Base-by-base conservation (phyloP, 2,797 vertebrate species). In the Bucorvus abyssinicus region DNA sequence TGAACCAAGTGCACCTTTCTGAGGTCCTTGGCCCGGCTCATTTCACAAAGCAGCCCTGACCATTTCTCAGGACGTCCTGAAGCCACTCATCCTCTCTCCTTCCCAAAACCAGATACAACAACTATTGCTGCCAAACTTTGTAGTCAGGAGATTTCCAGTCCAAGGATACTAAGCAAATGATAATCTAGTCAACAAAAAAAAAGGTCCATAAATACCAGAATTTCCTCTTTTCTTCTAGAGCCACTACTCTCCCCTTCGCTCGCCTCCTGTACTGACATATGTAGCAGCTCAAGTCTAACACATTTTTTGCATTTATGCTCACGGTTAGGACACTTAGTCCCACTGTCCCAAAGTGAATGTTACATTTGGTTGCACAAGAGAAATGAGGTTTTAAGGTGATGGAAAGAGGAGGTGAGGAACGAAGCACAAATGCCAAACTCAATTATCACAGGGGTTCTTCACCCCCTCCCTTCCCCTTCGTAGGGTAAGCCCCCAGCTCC, bases 381-480 rank as follows among this genome's bases (percentile, higher is more conserved):
- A 22, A 49, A 53, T 8, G 7, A 13, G 55, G 42, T 29, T 56
- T n/a, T 15, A 32, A 67, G 47, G 29, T 22, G n/a, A 60, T 5
- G 26, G 56, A 32, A 67, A 57, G 32, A 64, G 45, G 14, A 65
- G 69, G 27, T 4, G 10, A 40, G 57, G 42, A 73, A 42, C 0
- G 0, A 45, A 60, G 32, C 9, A 22, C 24, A 56, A 61, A 47
- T 2, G 3, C 38, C 36, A 17, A 16, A 55, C 0, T 3, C 9
- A 8, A 19, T 36, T 45, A 34, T 75, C 56, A 16, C 13, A 30
- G 27, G 15, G 45, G 20, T 55, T 36, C 30, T 42, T 27, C 45
- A 19, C 16, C 30, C 42, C 29, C 40, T 89, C 30, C 64, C 29
- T 57, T 32, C 59, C 12, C 50, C 56, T 49, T 22, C 1, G 2